Evolutionary conservation across 2,888 invertebrate genomes (phyloP).

Genomic region (Choreutis nemorana): DNA sequence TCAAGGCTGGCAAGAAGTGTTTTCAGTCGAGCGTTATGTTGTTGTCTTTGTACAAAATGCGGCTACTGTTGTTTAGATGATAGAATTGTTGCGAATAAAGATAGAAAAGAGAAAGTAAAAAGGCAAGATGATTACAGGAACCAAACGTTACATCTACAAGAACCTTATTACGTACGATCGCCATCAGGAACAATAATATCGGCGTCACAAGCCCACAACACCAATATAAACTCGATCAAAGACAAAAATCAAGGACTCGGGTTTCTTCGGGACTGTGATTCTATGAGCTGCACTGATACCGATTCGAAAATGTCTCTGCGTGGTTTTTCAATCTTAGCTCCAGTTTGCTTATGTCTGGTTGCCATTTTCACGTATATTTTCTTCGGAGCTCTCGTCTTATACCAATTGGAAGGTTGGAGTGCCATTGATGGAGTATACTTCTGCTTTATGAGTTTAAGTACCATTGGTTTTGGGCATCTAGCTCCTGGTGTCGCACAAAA

Average conservation of each 20-base stretch:
- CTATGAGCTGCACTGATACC: conserved; percentile 71
- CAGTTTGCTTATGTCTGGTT: conserved; percentile 85
- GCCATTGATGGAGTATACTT: conserved; percentile 92
- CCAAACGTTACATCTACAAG: conserved; percentile 71
- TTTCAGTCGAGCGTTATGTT: conserved; percentile 82
- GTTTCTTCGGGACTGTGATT: conserved; percentile 59
- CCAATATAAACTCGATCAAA: conserved; percentile 47
- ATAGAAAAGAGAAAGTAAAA: conserved; percentile 78
- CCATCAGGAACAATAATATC: conserved; percentile 62
- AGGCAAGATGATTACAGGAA: conserved; percentile 71
- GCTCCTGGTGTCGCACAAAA: conserved; percentile 73
- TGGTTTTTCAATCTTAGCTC: conserved; percentile 84
- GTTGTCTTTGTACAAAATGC: conserved; percentile 88
- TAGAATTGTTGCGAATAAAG: conserved; percentile 81
- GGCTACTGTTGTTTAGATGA: conserved; percentile 89
- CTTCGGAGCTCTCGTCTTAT: conserved; percentile 88
- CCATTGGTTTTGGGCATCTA: conserved; percentile 90
- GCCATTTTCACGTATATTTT: conserved; percentile 92
- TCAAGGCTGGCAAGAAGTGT: conserved; percentile 83
- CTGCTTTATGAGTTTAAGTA: conserved; percentile 94
- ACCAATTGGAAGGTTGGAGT: conserved; percentile 92
- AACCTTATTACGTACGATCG: conserved; percentile 74
- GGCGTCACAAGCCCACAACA: conserved; percentile 56
- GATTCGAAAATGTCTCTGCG: conserved; percentile 74
- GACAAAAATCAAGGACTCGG: conserved; percentile 48